phyloP scores from a whole-genome alignment of 1,140 invertebrate species.

The Teleopsis dalmanni region DNA sequence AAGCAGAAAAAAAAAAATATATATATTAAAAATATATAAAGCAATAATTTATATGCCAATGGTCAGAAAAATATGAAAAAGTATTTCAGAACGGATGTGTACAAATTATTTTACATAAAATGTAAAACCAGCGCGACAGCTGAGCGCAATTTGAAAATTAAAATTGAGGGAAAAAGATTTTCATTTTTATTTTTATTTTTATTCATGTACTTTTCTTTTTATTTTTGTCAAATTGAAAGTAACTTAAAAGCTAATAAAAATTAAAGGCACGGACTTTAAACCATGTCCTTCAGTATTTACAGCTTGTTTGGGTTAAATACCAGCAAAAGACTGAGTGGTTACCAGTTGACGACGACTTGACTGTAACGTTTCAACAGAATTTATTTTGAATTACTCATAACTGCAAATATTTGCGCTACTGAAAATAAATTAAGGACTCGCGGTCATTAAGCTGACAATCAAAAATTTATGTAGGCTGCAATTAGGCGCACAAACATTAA shows the following conservation, averaged over 20 bases:
- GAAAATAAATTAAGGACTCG: neutral
- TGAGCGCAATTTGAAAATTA: too few species aligned
- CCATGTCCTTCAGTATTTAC: neutral
- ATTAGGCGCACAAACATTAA: too few species aligned
- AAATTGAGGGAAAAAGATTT: too few species aligned
- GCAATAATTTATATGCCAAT: neutral
- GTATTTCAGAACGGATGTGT: neutral
- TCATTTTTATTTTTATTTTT: too few species aligned
- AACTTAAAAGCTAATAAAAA: too few species aligned
- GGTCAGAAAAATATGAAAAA: neutral
- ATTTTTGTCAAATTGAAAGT: too few species aligned
- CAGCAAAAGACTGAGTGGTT: too few species aligned
- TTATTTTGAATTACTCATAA: neutral
- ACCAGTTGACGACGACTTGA: too few species aligned
- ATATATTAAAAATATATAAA: neutral
- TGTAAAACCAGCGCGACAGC: too few species aligned
- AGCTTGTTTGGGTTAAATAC: neutral
- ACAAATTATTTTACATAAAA: too few species aligned
- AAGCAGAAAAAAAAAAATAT: neutral
- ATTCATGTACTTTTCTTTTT: too few species aligned
- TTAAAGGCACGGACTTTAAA: neutral
- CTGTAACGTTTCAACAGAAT: too few species aligned
- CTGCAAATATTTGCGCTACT: neutral
- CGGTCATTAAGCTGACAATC: constrained; percentile 1
- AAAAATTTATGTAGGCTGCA: neutral